phyloP scores from a whole-genome alignment of 2,113 vertebrate species.

The Merops nubicus region DNA sequence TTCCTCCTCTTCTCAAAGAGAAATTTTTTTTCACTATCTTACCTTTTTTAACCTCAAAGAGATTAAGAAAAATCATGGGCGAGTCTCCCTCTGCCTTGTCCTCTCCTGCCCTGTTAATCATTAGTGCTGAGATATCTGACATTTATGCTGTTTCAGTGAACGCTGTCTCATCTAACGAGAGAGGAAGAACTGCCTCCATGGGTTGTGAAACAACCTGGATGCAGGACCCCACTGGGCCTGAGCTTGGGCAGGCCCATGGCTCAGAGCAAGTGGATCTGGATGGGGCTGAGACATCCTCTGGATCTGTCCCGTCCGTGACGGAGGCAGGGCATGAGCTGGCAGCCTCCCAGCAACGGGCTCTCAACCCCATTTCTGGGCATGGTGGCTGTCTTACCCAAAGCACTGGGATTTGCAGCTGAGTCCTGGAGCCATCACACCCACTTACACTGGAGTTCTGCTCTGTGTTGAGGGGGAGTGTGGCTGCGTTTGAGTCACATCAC shows the following conservation, averaged over 20 bases:
- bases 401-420: not conserved
- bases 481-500: not conserved
- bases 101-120: slow-evolving; percentile 40
- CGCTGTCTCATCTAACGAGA: not conserved
- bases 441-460: not conserved
- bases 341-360: accelerated
- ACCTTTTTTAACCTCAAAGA: not conserved
- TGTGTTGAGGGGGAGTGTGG: accelerated
- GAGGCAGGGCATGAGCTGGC: not conserved
- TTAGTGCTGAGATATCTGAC: slow-evolving; percentile 10
- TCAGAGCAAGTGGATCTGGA: not conserved
- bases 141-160: not conserved
- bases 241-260: accelerated
- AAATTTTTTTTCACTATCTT: not conserved
- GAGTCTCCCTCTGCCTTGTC: not conserved
- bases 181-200: not conserved
- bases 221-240: not conserved
- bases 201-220: not conserved
- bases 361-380: not conserved
- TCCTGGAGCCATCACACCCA: accelerated
- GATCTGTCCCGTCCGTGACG: accelerated
- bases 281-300: not conserved
- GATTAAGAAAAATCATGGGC: not conserved
- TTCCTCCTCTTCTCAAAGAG: not conserved
- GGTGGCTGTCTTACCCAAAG: not conserved